Evolutionary conservation across 23 tunicate genomes (phyloP).

Genomic region (Pegea sp.): DNA sequence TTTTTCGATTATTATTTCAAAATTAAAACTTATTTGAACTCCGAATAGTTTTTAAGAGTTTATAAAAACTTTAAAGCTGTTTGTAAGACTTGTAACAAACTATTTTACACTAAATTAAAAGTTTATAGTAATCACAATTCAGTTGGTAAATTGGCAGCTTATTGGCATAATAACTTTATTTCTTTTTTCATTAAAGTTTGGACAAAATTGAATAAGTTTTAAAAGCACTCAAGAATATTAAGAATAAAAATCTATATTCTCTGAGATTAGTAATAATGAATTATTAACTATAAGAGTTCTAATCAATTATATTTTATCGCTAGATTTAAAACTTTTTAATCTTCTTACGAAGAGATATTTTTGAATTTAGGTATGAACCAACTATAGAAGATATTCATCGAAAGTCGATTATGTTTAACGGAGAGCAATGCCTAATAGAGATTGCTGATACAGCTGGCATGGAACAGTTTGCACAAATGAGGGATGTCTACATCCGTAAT

Average conservation of each 20-base stretch:
- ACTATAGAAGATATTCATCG: conserved; percentile 71
- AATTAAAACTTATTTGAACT: not conserved
- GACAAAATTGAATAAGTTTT: no score
- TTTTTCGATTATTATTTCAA: not conserved
- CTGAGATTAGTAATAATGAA: no score
- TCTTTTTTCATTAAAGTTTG: no score
- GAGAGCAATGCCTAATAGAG: conserved; percentile 49
- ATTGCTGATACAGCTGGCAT: conserved; percentile 87
- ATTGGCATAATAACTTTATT: no score
- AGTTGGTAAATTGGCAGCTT: no score
- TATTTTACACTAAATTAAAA: no score
- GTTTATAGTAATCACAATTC: no score
- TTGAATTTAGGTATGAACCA: conserved; percentile 55
- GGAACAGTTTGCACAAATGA: conserved; percentile 84
- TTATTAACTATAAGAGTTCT: not conserved
- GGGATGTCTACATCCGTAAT: conserved; percentile 57
- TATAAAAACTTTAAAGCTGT: not conserved
- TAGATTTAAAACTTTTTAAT: not conserved
- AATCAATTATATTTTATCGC: not conserved
- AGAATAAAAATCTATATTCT: no score
- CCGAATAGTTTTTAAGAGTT: not conserved
- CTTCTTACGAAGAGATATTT: no score
- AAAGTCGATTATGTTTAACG: conserved; percentile 21
- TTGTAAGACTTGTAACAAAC: no score
- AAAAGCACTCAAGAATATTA: no score